phyloP scores from a whole-genome alignment of 2,888 invertebrate genomes.

The Catocala sponsa region DNA sequence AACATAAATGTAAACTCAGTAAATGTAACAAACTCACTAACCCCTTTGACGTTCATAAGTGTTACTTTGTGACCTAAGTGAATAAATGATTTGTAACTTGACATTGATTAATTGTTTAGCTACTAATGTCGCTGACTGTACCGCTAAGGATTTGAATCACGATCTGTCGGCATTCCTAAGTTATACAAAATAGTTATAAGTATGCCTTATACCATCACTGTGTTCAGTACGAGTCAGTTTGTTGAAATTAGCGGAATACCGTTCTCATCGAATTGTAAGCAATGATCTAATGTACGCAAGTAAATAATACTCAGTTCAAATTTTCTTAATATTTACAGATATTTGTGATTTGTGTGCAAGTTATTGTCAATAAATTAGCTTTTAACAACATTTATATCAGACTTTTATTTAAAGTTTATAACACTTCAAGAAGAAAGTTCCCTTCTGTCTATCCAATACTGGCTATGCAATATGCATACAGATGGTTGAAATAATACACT shows the following conservation, averaged over 20 bases:
- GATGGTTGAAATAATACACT: too few species aligned
- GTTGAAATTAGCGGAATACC: slow-evolving; percentile 29
- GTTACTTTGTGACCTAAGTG: too few species aligned
- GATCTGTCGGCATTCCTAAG: slow-evolving; percentile 33
- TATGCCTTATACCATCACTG: slow-evolving; percentile 51
- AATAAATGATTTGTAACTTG: too few species aligned
- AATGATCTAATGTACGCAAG: slow-evolving; percentile 14
- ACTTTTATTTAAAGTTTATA: neutral
- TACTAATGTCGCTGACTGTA: slow-evolving; percentile 6
- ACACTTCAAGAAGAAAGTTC: neutral
- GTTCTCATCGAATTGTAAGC: slow-evolving; percentile 38
- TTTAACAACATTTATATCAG: slow-evolving; percentile 17
- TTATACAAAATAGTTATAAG: slow-evolving; percentile 40
- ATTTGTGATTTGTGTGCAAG: slow-evolving; percentile 42
- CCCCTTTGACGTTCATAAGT: too few species aligned
- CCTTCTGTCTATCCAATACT: too few species aligned
- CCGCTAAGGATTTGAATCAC: slow-evolving; percentile 7
- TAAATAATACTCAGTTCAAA: slow-evolving; percentile 33
- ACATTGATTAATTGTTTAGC: too few species aligned
- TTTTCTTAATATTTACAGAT: slow-evolving; percentile 39
- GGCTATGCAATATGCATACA: too few species aligned
- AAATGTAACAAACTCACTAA: too few species aligned
- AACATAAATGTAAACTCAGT: too few species aligned
- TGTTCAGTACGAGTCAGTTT: slow-evolving; percentile 41
- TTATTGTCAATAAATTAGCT: slow-evolving; percentile 48